phyloP scores from a whole-genome alignment of 2,113 vertebrate genomes.

The Ochotona curzoniae region DNA sequence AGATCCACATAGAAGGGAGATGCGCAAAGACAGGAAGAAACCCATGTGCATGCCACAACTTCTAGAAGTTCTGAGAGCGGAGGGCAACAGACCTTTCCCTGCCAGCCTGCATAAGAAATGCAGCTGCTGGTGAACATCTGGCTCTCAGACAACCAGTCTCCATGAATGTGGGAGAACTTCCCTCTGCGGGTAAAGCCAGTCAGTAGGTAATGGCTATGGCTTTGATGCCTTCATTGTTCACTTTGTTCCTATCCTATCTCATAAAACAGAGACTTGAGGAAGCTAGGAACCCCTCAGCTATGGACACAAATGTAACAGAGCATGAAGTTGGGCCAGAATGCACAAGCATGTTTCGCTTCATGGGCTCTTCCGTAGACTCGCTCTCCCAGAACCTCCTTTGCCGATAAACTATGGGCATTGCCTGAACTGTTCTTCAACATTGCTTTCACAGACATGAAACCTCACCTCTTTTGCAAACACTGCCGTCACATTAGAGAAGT shows the following conservation, averaged over 20 bases:
- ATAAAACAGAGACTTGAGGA: neutral
- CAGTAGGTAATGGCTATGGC: neutral
- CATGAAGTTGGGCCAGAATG: neutral
- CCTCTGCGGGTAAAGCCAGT: neutral
- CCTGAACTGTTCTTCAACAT: neutral
- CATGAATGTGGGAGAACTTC: neutral
- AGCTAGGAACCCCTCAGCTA: no score
- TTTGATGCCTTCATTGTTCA: neutral
- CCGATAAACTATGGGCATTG: neutral
- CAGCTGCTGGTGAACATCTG: no score
- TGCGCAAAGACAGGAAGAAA: neutral
- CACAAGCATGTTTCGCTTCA: neutral
- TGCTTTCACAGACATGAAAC: neutral
- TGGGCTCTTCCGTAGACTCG: neutral
- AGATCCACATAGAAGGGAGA: neutral
- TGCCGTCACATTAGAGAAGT: neutral
- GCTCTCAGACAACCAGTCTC: neutral
- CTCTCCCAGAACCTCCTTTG: slow-evolving; percentile 10
- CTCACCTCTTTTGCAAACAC: neutral
- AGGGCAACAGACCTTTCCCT: no score
- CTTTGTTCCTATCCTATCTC: neutral
- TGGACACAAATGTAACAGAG: no score
- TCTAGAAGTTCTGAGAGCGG: neutral
- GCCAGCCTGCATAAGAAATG: neutral
- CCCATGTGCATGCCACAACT: neutral